phyloP scores from a whole-genome alignment of 2,797 vertebrate genomes.

The Poliocrania exsul region DNA sequence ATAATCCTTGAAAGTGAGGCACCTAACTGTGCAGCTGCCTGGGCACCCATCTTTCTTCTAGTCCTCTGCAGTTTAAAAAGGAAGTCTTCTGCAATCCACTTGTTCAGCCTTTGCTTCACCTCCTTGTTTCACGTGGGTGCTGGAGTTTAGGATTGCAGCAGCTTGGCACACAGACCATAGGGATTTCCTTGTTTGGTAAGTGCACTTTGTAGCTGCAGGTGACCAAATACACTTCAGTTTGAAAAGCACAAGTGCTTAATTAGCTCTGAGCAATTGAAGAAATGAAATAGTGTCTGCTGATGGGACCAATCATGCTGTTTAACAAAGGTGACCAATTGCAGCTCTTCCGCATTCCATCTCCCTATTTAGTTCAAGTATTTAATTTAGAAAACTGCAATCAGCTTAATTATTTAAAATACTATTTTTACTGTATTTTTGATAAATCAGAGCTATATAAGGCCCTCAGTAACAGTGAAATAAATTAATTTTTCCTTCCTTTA shows the following conservation, averaged over 20 bases:
- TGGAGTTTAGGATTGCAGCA: not conserved
- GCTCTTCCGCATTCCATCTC: not conserved
- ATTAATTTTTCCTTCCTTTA: not conserved
- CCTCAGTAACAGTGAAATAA: not conserved
- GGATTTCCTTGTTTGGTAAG: not conserved
- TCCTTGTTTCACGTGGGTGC: not conserved
- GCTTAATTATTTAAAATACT: not conserved
- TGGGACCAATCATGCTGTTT: not conserved
- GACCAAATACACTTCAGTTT: not conserved
- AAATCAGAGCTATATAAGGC: not conserved
- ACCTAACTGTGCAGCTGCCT: not conserved
- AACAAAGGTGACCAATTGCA: not conserved
- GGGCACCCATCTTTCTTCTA: not conserved
- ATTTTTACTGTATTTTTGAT: not conserved
- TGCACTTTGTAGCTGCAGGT: not conserved
- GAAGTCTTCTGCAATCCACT: not conserved
- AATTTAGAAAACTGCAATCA: slow-evolving; percentile 11
- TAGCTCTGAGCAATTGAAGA: not conserved
- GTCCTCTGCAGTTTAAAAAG: not conserved
- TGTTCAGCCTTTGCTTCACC: not conserved
- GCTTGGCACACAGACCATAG: not conserved
- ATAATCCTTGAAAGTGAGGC: not conserved
- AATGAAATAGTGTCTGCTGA: not conserved
- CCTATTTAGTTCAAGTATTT: not conserved
- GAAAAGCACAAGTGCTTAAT: not conserved